Percentiles rank a stretch among this genome's conserved stretches.
These are phyloP conservation scores for Caenorhabditis imperialis DNA, from an alignment of 2,888 invertebrate genomes.

Conservation along the genomic window DNA sequence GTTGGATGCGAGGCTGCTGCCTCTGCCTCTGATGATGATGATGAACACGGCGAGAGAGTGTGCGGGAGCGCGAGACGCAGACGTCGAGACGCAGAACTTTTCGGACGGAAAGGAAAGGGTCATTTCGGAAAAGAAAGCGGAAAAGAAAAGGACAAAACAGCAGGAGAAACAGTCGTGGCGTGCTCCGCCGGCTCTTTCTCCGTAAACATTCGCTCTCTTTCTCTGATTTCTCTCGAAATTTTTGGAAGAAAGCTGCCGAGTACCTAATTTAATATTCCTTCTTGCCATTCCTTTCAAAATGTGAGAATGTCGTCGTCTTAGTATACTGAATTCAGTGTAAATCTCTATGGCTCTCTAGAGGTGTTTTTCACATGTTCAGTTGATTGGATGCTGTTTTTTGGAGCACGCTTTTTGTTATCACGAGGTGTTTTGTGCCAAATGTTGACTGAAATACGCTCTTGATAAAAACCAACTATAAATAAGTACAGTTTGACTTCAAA, in stretches of 20 bases:
- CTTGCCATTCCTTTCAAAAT: conserved; percentile 3
- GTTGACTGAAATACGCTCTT: no score
- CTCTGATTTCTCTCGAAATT: neutral
- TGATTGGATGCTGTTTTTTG: no score
- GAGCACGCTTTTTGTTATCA: no score
- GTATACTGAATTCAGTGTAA: no score
- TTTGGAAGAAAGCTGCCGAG: neutral
- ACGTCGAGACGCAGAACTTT: conserved; percentile 20
- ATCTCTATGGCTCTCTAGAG: no score
- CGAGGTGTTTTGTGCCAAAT: no score
- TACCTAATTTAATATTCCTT: conserved; percentile 43
- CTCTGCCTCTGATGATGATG: conserved; percentile 3
- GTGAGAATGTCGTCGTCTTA: no score
- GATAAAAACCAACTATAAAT: no score
- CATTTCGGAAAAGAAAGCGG: neutral
- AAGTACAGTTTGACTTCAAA: no score
- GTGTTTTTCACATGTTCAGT: no score
- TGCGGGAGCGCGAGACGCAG: conserved; percentile 5
- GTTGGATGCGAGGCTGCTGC: no score
- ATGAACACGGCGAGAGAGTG: conserved; percentile 19
- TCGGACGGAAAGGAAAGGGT: conserved; percentile 18
- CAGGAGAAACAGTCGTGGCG: conserved; percentile 14
- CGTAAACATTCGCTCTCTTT: neutral
- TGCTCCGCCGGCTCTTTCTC: conserved; percentile 2
- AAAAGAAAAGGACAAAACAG: conserved; percentile 11